A percentile compares a stretch with the other conserved stretches of the same genome.
phyloP scores from a whole-genome alignment of 2,888 invertebrate genomes.

The Drosophila quinaria region DNA sequence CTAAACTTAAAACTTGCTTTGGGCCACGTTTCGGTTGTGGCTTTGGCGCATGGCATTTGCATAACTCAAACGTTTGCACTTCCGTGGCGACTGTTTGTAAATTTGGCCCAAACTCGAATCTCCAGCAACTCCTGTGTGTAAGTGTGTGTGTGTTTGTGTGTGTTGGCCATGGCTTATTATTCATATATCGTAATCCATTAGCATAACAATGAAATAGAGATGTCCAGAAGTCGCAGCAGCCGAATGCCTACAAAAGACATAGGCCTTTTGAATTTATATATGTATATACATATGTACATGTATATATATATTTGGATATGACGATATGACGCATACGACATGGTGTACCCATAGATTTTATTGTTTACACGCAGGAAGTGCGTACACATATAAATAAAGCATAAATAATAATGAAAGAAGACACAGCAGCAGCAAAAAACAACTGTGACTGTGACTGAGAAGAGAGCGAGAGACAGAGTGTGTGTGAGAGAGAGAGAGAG shows the following conservation, averaged over 20 bases:
- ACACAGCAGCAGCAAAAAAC: constrained; percentile 33
- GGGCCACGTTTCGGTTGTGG: constrained; percentile 13
- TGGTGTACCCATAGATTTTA: constrained; percentile 64
- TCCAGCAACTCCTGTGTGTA: constrained; percentile 16
- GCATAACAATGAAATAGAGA: constrained; percentile 75
- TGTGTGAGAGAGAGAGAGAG: neutral
- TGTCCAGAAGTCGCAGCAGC: constrained; percentile 49
- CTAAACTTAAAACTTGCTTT: constrained; percentile 54
- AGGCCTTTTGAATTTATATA: constrained; percentile 57
- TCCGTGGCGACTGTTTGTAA: constrained; percentile 21
- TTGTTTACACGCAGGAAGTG: constrained; percentile 76
- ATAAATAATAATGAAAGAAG: constrained; percentile 81
- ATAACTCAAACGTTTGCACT: constrained; percentile 56
- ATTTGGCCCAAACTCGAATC: constrained; percentile 8
- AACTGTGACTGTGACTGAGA: neutral
- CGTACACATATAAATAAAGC: constrained; percentile 79
- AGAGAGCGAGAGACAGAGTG: neutral
- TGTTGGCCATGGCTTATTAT: constrained; percentile 63
- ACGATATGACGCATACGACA: constrained; percentile 66
- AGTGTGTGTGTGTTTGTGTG: constrained; percentile 24
- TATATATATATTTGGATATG: constrained; percentile 47
- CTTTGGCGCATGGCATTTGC: constrained; percentile 49
- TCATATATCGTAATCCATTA: constrained; percentile 81
- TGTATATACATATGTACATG: too few species aligned
- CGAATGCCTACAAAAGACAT: constrained; percentile 40